These are phyloP conservation scores for Alexandromys fortis DNA, from an alignment of 2,113 vertebrate genomes.

Conservation along the genomic window DNA sequence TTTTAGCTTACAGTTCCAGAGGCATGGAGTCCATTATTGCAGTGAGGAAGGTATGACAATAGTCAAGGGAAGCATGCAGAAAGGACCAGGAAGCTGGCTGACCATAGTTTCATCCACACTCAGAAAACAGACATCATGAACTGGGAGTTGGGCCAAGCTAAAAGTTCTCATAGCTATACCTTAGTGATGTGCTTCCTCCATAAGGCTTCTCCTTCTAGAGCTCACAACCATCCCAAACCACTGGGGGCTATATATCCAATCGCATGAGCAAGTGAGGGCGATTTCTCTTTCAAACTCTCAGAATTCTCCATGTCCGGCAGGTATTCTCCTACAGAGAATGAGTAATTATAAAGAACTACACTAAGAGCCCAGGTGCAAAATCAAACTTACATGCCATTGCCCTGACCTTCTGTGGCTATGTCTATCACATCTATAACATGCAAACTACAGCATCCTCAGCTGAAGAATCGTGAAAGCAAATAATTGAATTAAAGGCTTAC, in stretches of 20 bases:
- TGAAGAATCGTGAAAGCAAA: not conserved
- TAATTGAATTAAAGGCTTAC: not conserved
- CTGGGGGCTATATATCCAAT: no score
- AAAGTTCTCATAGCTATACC: not conserved
- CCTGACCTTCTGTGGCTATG: not conserved
- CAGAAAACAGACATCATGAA: not conserved
- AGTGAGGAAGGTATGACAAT: no score
- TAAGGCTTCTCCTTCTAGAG: no score
- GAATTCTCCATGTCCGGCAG: not conserved
- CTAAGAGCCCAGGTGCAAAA: conserved; percentile 11
- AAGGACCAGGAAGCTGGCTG: no score
- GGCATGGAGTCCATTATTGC: not conserved
- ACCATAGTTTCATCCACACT: not conserved
- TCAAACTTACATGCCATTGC: not conserved
- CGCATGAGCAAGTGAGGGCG: not conserved
- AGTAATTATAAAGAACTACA: not conserved
- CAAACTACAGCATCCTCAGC: not conserved
- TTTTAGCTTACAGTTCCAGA: not conserved
- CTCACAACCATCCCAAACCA: not conserved
- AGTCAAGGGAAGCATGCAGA: no score
- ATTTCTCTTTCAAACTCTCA: not conserved
- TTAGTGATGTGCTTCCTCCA: not conserved
- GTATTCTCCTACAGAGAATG: not conserved
- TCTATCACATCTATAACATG: not conserved
- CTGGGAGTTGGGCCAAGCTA: not conserved